Conservation (phyloP, 2,888 invertebrate genomes). For the Dromius quadrimaculatus region DNA sequence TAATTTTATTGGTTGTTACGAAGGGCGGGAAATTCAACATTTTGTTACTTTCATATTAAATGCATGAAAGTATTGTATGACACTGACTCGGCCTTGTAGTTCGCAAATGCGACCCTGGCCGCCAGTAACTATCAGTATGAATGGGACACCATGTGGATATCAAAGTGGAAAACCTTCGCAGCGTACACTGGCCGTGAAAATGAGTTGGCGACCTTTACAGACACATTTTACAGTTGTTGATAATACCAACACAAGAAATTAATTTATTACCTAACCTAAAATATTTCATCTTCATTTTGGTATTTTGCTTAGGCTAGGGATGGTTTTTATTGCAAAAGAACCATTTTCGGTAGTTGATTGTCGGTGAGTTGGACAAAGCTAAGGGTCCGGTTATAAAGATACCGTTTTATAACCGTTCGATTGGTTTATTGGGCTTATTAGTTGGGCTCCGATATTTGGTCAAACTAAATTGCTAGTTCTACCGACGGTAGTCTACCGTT, state of each 20-base stretch:
- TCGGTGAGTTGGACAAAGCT: slow-evolving; percentile 17
- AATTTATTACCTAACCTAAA: too few relatives aligned
- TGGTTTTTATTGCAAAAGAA: slow-evolving; percentile 30
- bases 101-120: slow-evolving; percentile 1
- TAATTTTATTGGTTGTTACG: too few relatives aligned
- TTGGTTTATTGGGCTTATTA: slow-evolving; percentile 22
- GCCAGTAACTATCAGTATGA: slow-evolving; percentile 15
- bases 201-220: slow-evolving; percentile 11
- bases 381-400: slow-evolving; percentile 37
- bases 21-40: too few relatives aligned
- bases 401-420: slow-evolving; percentile 15
- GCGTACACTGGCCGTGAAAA: slow-evolving; percentile 29
- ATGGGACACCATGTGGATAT: slow-evolving; percentile 6
- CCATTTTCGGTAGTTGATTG: slow-evolving; percentile 32
- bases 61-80: too few relatives aligned
- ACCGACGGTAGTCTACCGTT: too few relatives aligned
- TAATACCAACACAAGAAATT: too few relatives aligned
- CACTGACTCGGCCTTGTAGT: slow-evolving; percentile 4
- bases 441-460: slow-evolving; percentile 9
- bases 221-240: too few relatives aligned
- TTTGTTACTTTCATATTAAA: too few relatives aligned
- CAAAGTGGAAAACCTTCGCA: slow-evolving; percentile 28
- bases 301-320: too few relatives aligned
- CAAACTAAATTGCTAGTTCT: neutral
- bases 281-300: too few relatives aligned